Percentiles rank a stretch among this genome's conserved stretches.
Evolutionary conservation across 2,888 invertebrate genomes (phyloP).

Genomic region (Blera fallax): DNA sequence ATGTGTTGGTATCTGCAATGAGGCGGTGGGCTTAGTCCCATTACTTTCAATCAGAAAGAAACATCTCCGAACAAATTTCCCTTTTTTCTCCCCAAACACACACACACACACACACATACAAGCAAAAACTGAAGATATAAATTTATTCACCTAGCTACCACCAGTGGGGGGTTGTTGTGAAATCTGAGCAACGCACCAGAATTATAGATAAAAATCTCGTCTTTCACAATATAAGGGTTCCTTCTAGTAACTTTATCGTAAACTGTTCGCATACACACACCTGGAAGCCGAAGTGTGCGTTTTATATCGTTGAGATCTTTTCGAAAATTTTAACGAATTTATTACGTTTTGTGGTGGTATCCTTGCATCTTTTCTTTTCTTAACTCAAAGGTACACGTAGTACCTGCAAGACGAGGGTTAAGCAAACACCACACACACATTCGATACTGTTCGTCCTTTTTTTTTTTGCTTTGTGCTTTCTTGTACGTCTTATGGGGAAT

Average conservation of each 20-base stretch:
- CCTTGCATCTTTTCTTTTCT: slow-evolving; percentile 24
- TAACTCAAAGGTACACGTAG: neutral
- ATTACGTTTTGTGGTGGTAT: slow-evolving; percentile 49
- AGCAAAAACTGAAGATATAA: neutral
- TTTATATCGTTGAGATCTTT: slow-evolving; percentile 50
- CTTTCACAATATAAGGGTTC: slow-evolving; percentile 33
- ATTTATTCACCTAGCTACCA: slow-evolving; percentile 16
- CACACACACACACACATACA: neutral
- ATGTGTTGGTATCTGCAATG: slow-evolving; percentile 11
- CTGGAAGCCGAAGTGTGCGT: slow-evolving; percentile 26
- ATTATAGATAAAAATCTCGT: slow-evolving; percentile 59
- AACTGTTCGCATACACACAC: neutral
- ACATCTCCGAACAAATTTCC: slow-evolving; percentile 65
- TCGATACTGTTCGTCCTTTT: neutral
- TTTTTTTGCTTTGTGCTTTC: neutral
- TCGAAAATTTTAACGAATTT: slow-evolving; percentile 51
- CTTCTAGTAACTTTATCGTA: slow-evolving; percentile 7
- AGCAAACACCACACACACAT: neutral
- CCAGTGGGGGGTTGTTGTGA: slow-evolving; percentile 1
- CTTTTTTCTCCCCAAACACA: neutral
- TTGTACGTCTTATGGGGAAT: slow-evolving; percentile 30
- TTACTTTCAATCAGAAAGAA: slow-evolving; percentile 69
- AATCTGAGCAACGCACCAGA: slow-evolving; percentile 62
- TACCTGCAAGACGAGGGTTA: slow-evolving; percentile 36
- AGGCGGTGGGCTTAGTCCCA: slow-evolving; percentile 17